phyloP scores from a whole-genome alignment of 2,888 invertebrate genomes.

The Arrhopalites spinosus region DNA sequence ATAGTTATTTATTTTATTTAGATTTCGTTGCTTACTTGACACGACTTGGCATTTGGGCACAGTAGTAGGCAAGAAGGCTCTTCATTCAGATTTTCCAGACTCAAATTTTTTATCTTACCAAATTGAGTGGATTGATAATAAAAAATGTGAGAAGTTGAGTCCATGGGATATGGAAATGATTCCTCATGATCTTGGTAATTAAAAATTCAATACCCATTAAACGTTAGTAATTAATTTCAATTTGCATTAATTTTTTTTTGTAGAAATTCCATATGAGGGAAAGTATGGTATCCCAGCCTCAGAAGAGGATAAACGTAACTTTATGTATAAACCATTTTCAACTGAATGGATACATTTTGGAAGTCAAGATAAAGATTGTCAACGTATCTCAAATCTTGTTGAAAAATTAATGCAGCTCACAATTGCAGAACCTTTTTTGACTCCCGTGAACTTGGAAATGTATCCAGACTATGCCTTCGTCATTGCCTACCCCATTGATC shows the following conservation, averaged over 20 bases:
- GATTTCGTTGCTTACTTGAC: constrained; percentile 89
- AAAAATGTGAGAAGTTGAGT: background rate
- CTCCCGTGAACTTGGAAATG: constrained; percentile 88
- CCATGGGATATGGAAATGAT: background rate
- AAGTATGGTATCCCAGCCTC: constrained; percentile 83
- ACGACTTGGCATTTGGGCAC: constrained; percentile 96
- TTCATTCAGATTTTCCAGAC: constrained; percentile 70
- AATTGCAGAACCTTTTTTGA: constrained; percentile 89
- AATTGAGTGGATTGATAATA: constrained; percentile 79
- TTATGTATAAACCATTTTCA: constrained; percentile 60
- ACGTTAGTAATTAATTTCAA: background rate
- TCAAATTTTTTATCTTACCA: constrained; percentile 78
- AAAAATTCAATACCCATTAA: background rate
- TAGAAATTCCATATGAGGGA: constrained; percentile 69
- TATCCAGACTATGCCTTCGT: constrained; percentile 87
- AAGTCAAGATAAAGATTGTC: constrained; percentile 76
- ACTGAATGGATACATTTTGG: constrained; percentile 61
- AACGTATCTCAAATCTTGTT: constrained; percentile 71
- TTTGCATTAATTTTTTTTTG: background rate
- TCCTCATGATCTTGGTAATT: background rate
- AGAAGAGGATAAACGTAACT: constrained; percentile 78
- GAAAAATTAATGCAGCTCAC: constrained; percentile 85
- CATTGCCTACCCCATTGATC: constrained; percentile 93
- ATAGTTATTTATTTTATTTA: constrained; percentile 29
- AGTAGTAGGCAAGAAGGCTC: constrained; percentile 71